Percentiles rank a stretch among this genome's conserved stretches.
phyloP scores from a whole-genome alignment of 2,888 invertebrate genomes.

The Sesamia inferens region DNA sequence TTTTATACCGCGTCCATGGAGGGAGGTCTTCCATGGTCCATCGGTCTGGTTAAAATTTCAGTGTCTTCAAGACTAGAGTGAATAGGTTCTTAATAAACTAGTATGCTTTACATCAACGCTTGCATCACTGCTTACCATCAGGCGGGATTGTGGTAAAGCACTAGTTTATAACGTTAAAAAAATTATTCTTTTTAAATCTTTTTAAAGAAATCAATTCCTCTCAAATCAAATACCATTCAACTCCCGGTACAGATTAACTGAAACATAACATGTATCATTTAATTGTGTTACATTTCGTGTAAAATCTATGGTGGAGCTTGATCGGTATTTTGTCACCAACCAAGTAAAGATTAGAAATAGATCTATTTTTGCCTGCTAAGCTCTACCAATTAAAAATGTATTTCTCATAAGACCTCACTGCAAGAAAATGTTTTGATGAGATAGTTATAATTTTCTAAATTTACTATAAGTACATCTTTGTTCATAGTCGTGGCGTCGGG shows the following conservation, averaged over 20 bases:
- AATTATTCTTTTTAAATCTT: neutral
- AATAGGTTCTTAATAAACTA: too few relatives aligned
- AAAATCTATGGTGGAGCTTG: too few relatives aligned
- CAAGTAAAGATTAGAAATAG: neutral
- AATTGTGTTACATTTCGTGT: neutral
- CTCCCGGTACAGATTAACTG: neutral
- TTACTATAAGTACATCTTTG: neutral
- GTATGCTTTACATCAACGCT: too few relatives aligned
- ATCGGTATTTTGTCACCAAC: neutral
- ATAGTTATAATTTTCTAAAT: neutral
- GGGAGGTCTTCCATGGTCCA: too few relatives aligned
- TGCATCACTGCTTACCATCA: too few relatives aligned
- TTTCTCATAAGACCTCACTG: neutral
- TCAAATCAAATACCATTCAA: neutral
- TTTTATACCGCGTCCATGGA: too few relatives aligned
- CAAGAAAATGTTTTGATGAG: neutral
- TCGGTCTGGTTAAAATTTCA: too few relatives aligned
- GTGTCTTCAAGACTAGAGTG: too few relatives aligned
- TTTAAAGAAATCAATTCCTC: neutral
- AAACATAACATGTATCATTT: neutral
- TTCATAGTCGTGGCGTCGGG: constrained; percentile 82
- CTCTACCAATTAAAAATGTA: neutral
- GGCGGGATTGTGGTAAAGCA: too few relatives aligned
- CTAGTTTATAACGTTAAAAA: too few relatives aligned
- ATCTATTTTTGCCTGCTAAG: neutral